A percentile compares a stretch with the other conserved stretches of the same genome.
Conservation (phyloP, 1,140 invertebrate species). For the Nebria ingens region DNA sequence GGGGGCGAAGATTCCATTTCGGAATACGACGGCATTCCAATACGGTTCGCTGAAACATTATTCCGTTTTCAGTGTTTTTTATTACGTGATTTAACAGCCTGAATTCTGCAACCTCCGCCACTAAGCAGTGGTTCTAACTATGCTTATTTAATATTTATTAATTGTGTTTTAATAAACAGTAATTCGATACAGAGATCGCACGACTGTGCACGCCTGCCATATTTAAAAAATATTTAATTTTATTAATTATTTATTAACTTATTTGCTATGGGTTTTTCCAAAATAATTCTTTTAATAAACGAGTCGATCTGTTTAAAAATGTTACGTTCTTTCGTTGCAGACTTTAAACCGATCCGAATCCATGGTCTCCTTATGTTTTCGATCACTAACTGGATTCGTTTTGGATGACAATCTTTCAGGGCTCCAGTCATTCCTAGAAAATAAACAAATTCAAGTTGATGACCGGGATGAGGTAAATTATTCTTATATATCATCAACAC, state of each 20-base stretch:
- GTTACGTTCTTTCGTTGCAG: slow-evolving; percentile 30
- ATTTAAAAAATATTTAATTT: too few relatives aligned
- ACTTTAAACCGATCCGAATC: slow-evolving; percentile 60
- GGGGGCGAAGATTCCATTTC: slow-evolving; percentile 37
- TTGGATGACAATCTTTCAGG: slow-evolving; percentile 68
- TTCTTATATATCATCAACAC: background rate
- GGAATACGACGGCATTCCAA: slow-evolving; percentile 41
- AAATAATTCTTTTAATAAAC: too few relatives aligned
- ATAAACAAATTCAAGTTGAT: slow-evolving; percentile 70
- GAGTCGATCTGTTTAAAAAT: too few relatives aligned
- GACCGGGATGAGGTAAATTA: slow-evolving; percentile 82
- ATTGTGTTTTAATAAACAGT: too few relatives aligned
- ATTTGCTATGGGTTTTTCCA: too few relatives aligned
- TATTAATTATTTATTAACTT: too few relatives aligned
- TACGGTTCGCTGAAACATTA: slow-evolving; percentile 38
- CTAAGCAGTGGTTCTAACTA: too few relatives aligned
- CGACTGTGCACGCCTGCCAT: too few relatives aligned
- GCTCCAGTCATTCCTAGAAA: slow-evolving; percentile 70
- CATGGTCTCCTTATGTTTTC: slow-evolving; percentile 75
- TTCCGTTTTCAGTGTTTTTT: background rate
- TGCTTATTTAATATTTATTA: too few relatives aligned
- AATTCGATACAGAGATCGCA: too few relatives aligned
- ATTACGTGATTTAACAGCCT: too few relatives aligned
- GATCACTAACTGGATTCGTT: slow-evolving; percentile 66
- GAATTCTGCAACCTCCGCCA: too few relatives aligned